Evolutionary conservation across 1,140 invertebrate species (phyloP).

Genomic region (Harpegnathos saltator): DNA sequence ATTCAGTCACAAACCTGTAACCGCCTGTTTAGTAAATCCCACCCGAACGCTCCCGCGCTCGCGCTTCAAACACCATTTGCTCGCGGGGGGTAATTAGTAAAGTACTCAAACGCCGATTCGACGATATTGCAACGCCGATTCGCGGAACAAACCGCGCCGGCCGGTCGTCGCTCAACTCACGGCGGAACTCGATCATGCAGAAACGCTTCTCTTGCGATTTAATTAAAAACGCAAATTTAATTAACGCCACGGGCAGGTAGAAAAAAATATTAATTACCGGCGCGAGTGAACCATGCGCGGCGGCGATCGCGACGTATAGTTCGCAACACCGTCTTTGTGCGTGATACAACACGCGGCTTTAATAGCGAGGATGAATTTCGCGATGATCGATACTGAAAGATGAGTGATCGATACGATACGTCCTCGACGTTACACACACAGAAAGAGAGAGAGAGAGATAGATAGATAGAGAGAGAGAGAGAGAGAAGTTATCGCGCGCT

Average conservation of each 20-base stretch:
- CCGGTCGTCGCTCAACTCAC: conserved; percentile 18
- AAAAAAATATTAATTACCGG: conserved; percentile 44
- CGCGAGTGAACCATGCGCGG: not conserved
- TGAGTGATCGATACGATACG: conserved; percentile 46
- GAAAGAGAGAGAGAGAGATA: no score
- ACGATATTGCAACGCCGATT: conserved; percentile 17
- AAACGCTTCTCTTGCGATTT: conserved; percentile 30
- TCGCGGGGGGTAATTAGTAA: conserved; percentile 50
- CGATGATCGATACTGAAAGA: conserved; percentile 41
- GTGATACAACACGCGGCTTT: not conserved
- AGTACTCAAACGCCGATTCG: conserved; percentile 52
- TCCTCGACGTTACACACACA: not conserved
- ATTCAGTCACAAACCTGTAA: conserved; percentile 35
- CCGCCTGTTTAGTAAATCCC: conserved; percentile 52
- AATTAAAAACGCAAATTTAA: conserved; percentile 54
- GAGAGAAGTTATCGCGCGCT: conserved; percentile 19
- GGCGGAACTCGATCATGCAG: conserved; percentile 9
- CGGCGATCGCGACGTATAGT: conserved; percentile 7
- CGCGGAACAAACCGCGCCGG: not conserved
- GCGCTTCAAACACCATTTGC: conserved; percentile 35
- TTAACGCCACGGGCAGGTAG: conserved; percentile 20
- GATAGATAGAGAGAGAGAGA: no score
- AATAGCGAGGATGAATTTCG: conserved; percentile 37
- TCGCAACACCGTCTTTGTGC: conserved; percentile 23
- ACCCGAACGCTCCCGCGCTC: not conserved